Evolutionary conservation across 2,797 vertebrate genomes (phyloP), one percentile per base, ranked within the genome.

Genomic region (Acipenser transmontanus): DNA sequence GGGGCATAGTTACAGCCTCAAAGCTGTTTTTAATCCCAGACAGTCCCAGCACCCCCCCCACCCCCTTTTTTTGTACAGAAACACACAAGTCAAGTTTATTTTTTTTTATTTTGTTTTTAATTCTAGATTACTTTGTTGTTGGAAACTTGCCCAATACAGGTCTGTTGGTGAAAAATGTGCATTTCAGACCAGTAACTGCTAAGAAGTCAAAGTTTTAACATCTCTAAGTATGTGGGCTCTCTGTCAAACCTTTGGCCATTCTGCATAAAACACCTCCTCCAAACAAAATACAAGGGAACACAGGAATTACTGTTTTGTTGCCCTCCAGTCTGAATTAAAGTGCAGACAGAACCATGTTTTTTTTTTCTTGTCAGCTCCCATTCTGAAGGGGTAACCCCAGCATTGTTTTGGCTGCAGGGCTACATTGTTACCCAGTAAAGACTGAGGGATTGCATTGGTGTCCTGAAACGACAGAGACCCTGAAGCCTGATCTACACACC

Each of bases 111-210:
- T 68, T 71, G 68, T 69, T 76, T 70, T 82, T 80, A 70, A 77
- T 82, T 82, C 79, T 82, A 77, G 71, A 78, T 78, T 76, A 70
- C 75, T 77, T 76, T 82, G 84, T 78, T 72, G 75, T 84, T 86
- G 81, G 82, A 86, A 87, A 89, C 75, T 84, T 84, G 85, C 86
- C 80, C 82, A 84, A 82, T 87, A 89, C 85, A 88, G 82, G 88
- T 90, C 86, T 85, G 84, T 81, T 78, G 82, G 82, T 84, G 84
- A 87, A 84, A 62, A 85, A 88, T 82, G 88, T 86, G 89, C 90
- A 81, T 87, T 86, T 91, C 84, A 91, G 88, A 90, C 88, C 88
- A 84, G 81, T 80, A 79, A 85, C 73, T 84, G 80, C 77, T 83
- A 85, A 81, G 78, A 84, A 34, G 34, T 34, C 82, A 79, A 4